Evolutionary conservation across 2,113 vertebrate species (phyloP).

Genomic region (Heterocephalus glaber): DNA sequence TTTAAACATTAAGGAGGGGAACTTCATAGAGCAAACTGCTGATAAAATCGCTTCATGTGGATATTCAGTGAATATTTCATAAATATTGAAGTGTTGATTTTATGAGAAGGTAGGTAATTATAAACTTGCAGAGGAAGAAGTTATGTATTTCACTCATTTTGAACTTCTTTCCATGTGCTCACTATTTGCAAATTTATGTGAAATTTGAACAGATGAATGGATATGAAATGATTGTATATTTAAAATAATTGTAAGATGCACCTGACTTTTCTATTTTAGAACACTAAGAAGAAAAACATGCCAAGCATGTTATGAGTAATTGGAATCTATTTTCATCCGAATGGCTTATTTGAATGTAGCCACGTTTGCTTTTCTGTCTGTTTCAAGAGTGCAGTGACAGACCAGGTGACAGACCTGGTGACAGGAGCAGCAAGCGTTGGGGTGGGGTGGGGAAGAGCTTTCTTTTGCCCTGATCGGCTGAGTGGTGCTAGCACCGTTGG

Average conservation of each 20-base stretch:
- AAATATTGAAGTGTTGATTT: not conserved
- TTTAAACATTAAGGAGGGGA: not conserved
- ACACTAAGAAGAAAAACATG: not conserved
- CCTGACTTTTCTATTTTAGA: not conserved
- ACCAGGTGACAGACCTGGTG: not conserved
- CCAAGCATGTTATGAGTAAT: not conserved
- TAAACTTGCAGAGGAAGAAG: not conserved
- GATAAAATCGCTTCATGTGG: not conserved
- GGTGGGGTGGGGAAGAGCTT: not conserved
- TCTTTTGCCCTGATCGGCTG: not conserved
- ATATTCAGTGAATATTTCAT: constrained; percentile 22
- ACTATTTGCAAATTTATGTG: not conserved
- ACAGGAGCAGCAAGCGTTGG: not conserved
- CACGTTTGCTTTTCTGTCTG: not conserved
- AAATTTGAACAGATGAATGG: not conserved
- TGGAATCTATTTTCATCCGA: not conserved
- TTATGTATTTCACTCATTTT: not conserved
- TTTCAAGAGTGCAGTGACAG: not conserved
- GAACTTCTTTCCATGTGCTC: not conserved
- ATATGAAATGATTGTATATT: not conserved
- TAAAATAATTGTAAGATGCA: constrained; percentile 1
- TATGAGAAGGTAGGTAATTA: not conserved
- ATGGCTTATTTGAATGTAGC: not conserved
- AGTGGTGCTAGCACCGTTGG: too few species aligned
- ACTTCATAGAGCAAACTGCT: constrained; percentile 28